phyloP scores from a whole-genome alignment of 2,888 invertebrate species.

The Electrophaes corylata region DNA sequence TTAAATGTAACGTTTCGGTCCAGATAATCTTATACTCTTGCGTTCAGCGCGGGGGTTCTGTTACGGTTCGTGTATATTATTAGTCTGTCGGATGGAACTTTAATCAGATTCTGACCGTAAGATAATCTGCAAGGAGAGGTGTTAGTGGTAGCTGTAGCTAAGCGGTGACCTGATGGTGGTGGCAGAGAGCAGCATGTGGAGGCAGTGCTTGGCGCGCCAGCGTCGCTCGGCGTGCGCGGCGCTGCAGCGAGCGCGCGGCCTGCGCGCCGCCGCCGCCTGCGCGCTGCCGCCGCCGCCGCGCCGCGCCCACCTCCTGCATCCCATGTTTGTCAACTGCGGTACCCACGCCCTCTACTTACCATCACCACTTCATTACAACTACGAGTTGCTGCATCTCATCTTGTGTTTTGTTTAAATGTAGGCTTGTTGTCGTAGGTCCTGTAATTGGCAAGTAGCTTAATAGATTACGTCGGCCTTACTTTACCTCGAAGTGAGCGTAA shows the following conservation, averaged over 20 bases:
- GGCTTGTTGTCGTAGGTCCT: not conserved
- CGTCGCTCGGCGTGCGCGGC: slow-evolving; percentile 48
- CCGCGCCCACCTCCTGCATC: slow-evolving; percentile 45
- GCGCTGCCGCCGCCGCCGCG: slow-evolving; percentile 32
- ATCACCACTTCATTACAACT: not conserved
- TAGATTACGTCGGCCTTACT: no score
- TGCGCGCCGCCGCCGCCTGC: slow-evolving; percentile 42
- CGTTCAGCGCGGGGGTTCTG: no score
- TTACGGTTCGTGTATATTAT: no score
- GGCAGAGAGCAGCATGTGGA: slow-evolving; percentile 39
- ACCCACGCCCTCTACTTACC: slow-evolving; percentile 9
- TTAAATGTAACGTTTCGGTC: not conserved
- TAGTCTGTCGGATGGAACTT: no score
- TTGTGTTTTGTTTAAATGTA: no score
- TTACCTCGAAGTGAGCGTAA: no score
- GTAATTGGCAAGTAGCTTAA: no score
- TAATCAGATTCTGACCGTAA: no score
- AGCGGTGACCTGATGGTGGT: not conserved
- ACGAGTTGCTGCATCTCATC: no score
- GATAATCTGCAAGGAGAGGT: no score
- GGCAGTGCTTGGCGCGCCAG: slow-evolving; percentile 39
- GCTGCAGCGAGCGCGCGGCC: slow-evolving; percentile 47
- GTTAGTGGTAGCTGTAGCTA: not conserved
- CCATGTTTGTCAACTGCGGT: slow-evolving; percentile 46
- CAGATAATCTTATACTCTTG: not conserved